A percentile compares a stretch with the other conserved stretches of the same genome.
Conservation (phyloP, 2,888 invertebrate genomes). For the Meteorus colon region DNA sequence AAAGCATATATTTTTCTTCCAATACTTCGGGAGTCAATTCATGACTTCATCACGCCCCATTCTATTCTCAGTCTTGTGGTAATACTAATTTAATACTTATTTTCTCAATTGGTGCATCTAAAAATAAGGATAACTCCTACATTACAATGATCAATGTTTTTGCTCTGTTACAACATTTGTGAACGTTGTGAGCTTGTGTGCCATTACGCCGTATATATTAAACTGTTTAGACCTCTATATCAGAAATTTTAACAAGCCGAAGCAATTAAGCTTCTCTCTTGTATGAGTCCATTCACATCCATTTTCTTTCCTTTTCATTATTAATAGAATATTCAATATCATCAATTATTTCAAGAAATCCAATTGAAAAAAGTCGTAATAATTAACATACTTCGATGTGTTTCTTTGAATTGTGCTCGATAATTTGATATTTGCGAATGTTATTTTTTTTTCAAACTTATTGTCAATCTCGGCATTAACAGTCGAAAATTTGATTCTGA, state of each 20-base stretch:
- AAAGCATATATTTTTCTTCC: constrained; percentile 24
- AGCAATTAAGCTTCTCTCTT: constrained; percentile 12
- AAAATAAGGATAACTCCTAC: constrained; percentile 37
- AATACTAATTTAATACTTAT: constrained; percentile 69
- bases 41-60: constrained; percentile 49
- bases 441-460: constrained; percentile 47
- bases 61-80: constrained; percentile 66
- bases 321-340: constrained; percentile 6
- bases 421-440: constrained; percentile 40
- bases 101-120: constrained; percentile 47
- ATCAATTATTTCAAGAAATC: constrained; percentile 21
- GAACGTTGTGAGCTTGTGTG: constrained; percentile 14
- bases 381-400: constrained; percentile 34
- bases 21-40: constrained; percentile 40
- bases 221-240: constrained; percentile 12
- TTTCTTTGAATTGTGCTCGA: constrained; percentile 49
- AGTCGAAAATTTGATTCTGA: constrained; percentile 46
- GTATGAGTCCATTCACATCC: constrained; percentile 8
- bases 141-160: constrained; percentile 44
- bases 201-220: constrained; percentile 6
- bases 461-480: constrained; percentile 50
- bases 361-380: constrained; percentile 26
- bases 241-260: constrained; percentile 15
- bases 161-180: constrained; percentile 22
- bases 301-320: background rate